Evolutionary conservation across 2,797 vertebrate genomes (phyloP).

Genomic region (Pseudochromis fuscus): DNA sequence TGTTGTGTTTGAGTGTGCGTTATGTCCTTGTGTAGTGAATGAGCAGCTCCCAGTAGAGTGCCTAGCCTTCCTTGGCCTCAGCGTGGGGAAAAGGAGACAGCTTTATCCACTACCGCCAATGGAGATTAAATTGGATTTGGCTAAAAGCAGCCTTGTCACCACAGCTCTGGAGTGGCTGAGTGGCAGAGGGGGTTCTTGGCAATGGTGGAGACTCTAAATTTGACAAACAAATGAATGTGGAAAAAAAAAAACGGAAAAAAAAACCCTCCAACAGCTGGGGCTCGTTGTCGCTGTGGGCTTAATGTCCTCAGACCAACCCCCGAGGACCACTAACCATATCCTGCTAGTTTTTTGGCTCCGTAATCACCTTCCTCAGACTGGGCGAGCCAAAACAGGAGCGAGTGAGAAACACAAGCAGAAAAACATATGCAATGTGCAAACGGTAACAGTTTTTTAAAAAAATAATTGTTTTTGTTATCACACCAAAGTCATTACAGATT

Average conservation of each 20-base stretch:
- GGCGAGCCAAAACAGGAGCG: slow-evolving; percentile 18
- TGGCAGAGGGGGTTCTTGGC: slow-evolving; percentile 74
- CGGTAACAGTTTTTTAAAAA: slow-evolving; percentile 12
- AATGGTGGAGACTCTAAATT: slow-evolving; percentile 66
- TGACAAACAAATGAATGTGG: slow-evolving; percentile 76
- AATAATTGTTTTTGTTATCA: slow-evolving; percentile 41
- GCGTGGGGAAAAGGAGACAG: slow-evolving; percentile 63
- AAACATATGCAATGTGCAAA: slow-evolving; percentile 38
- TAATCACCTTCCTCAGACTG: slow-evolving; percentile 50
- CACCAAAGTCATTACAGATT: slow-evolving; percentile 46
- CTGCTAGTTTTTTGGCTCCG: slow-evolving; percentile 62
- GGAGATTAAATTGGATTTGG: slow-evolving; percentile 82
- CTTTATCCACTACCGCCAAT: slow-evolving; percentile 75
- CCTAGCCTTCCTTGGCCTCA: slow-evolving; percentile 55
- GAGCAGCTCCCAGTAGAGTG: slow-evolving; percentile 56
- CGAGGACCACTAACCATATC: slow-evolving; percentile 66
- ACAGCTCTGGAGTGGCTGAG: slow-evolving; percentile 62
- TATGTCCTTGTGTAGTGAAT: slow-evolving; percentile 52
- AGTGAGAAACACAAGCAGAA: not conserved
- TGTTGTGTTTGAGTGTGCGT: slow-evolving; percentile 31
- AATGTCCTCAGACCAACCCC: slow-evolving; percentile 74
- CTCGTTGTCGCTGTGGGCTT: slow-evolving; percentile 67
- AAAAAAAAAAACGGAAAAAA: slow-evolving; percentile 20
- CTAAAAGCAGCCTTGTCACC: slow-evolving; percentile 76
- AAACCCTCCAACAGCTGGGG: slow-evolving; percentile 71